Conservation (phyloP, 2,888 invertebrate species). For the Watsonalla cultraria region DNA sequence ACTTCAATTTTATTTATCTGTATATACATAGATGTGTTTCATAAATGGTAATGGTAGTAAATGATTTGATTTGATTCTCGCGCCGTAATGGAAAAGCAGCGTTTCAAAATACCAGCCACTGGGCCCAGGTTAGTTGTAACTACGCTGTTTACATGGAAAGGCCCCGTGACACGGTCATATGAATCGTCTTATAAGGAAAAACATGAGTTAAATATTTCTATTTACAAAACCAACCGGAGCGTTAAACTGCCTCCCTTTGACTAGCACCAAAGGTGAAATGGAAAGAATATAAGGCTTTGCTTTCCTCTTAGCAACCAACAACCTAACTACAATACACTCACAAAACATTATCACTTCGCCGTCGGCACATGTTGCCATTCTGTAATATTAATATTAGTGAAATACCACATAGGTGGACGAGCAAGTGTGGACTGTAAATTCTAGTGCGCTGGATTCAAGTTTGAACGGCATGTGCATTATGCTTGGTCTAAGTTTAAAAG, state of each 20-base stretch:
- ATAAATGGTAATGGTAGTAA: too few relatives aligned
- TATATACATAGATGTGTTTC: too few relatives aligned
- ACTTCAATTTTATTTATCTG: too few relatives aligned
- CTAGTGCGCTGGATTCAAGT: constrained; percentile 10
- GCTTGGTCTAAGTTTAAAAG: constrained; percentile 3
- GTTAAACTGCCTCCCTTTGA: neutral
- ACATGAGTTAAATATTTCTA: neutral
- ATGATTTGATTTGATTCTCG: too few relatives aligned
- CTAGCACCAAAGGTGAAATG: neutral
- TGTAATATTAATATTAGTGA: constrained; percentile 47
- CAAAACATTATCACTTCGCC: constrained; percentile 39
- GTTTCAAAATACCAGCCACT: too few relatives aligned
- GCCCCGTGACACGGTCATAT: too few relatives aligned
- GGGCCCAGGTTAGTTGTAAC: too few relatives aligned
- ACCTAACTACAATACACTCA: constrained; percentile 23
- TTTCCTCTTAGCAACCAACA: constrained; percentile 5
- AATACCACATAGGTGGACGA: constrained; percentile 15
- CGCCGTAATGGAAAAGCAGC: too few relatives aligned
- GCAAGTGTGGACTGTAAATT: constrained; percentile 13
- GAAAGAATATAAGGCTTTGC: constrained; percentile 2
- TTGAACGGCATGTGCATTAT: neutral
- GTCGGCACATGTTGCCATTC: constrained; percentile 38
- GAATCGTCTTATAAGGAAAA: neutral
- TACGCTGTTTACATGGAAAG: too few relatives aligned
- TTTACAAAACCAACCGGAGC: neutral